These are phyloP conservation scores for Chaetophractus vellerosus DNA, from an alignment of 2,797 vertebrate species.

Conservation along the genomic window DNA sequence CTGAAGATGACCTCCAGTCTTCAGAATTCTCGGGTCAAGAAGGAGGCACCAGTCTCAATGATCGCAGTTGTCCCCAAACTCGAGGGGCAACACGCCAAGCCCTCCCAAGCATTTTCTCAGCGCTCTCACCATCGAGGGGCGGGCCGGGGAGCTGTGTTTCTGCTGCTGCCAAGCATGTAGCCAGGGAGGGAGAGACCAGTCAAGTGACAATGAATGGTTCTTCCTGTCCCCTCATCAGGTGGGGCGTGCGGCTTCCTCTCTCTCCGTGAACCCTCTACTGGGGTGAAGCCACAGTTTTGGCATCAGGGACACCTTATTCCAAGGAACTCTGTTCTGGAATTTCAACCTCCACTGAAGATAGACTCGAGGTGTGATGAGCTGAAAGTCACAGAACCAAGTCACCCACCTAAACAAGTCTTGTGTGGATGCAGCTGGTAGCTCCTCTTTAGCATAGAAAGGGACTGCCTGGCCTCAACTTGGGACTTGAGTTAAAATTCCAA, in stretches of 20 bases:
- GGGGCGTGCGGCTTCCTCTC: too few relatives aligned
- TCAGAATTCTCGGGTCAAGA: background rate
- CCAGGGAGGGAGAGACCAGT: background rate
- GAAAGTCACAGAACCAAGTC: background rate
- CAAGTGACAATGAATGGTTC: background rate
- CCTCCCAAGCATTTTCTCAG: background rate
- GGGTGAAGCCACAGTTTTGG: background rate
- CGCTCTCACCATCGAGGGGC: background rate
- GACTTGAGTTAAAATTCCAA: background rate
- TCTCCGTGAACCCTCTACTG: too few relatives aligned
- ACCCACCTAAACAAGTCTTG: background rate
- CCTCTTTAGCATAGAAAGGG: background rate
- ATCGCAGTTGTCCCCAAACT: too few relatives aligned
- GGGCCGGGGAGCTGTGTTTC: background rate
- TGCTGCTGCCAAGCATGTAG: background rate
- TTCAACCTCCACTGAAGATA: background rate
- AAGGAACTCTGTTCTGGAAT: background rate
- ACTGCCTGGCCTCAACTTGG: background rate
- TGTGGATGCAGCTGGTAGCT: background rate
- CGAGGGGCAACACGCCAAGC: too few relatives aligned
- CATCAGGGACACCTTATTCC: background rate
- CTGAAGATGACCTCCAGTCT: too few relatives aligned
- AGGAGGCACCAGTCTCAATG: rapidly evolving
- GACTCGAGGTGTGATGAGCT: background rate
- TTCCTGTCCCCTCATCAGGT: background rate